A percentile compares a stretch with the other conserved stretches of the same genome.
Conservation (phyloP, 2,888 invertebrate genomes). For the Pseudanteris insignis region DNA sequence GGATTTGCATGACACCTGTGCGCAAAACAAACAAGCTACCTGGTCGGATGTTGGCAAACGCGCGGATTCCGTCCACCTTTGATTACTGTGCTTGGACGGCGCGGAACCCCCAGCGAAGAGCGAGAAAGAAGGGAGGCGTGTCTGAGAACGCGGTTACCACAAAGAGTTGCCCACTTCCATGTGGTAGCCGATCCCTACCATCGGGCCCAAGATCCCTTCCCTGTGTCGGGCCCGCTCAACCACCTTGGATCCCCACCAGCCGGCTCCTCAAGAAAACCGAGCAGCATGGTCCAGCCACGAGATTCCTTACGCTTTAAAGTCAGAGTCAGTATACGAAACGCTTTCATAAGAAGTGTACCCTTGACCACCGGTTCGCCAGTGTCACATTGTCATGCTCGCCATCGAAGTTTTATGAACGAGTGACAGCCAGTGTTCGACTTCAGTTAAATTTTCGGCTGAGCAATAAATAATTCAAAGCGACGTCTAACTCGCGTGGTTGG, state of each 20-base stretch:
- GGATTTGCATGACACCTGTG: constrained; percentile 28
- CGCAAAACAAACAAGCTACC: constrained; percentile 40
- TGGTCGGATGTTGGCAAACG: constrained; percentile 20
- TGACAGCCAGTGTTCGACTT: too few relatives aligned
- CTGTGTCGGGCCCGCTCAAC: constrained; percentile 45
- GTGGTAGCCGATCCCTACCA: constrained; percentile 50
- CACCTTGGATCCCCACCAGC: constrained; percentile 48
- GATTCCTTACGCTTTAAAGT: constrained; percentile 54
- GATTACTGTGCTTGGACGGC: constrained; percentile 27
- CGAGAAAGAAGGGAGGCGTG: constrained; percentile 57
- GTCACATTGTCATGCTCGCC: constrained; percentile 3
- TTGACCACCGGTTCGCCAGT: constrained; percentile 16
- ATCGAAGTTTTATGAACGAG: constrained; percentile 10
- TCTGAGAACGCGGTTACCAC: constrained; percentile 60
- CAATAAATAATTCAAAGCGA: too few relatives aligned
- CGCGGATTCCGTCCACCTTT: constrained; percentile 27
- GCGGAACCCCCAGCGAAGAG: constrained; percentile 56
- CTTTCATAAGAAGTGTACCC: constrained; percentile 56
- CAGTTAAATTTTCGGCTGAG: too few relatives aligned
- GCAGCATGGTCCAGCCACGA: constrained; percentile 65
- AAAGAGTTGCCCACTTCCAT: constrained; percentile 60
- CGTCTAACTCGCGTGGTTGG: too few relatives aligned
- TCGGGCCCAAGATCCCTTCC: constrained; percentile 53
- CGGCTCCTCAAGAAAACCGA: constrained; percentile 56
- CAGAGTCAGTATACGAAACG: constrained; percentile 62